Percentiles rank a stretch among this genome's conserved stretches.
These are phyloP conservation scores for Aphidius gifuensis DNA, from an alignment of 1,140 invertebrate genomes.

Conservation along the genomic window DNA sequence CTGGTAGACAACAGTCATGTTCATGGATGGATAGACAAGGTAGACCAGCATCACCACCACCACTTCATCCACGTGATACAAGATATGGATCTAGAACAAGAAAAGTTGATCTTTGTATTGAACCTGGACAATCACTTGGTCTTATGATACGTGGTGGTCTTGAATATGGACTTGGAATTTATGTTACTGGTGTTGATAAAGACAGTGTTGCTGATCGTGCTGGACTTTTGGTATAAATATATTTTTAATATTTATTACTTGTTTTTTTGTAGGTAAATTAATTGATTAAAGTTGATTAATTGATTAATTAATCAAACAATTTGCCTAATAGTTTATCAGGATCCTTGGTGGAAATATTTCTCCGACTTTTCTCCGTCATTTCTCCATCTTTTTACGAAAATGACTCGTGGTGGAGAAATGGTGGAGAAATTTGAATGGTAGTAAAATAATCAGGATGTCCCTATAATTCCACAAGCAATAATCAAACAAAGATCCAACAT, in stretches of 20 bases:
- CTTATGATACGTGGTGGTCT: constrained; percentile 91
- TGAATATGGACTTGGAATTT: constrained; percentile 92
- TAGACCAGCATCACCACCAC: constrained; percentile 79
- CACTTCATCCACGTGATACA: constrained; percentile 44
- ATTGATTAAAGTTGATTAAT: neutral
- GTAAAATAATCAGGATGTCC: too few relatives aligned
- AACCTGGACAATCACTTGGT: constrained; percentile 84
- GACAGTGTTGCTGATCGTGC: constrained; percentile 86
- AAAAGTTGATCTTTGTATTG: constrained; percentile 80
- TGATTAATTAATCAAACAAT: too few relatives aligned
- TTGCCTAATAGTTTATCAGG: too few relatives aligned
- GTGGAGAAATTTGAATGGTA: too few relatives aligned
- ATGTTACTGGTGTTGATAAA: constrained; percentile 90
- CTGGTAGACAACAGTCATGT: constrained; percentile 74
- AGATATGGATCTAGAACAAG: constrained; percentile 49
- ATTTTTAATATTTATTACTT: constrained; percentile 1
- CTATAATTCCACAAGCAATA: too few relatives aligned
- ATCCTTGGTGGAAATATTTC: too few relatives aligned
- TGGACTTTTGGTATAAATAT: constrained; percentile 75
- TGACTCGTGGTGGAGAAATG: too few relatives aligned
- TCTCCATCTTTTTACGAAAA: too few relatives aligned
- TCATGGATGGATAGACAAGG: constrained; percentile 90
- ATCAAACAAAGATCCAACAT: too few relatives aligned
- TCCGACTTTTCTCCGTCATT: too few relatives aligned
- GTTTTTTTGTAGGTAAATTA: neutral